Evolutionary conservation across 2,797 vertebrate genomes (phyloP), one percentile per base, ranked within the genome.

Genomic region (Schizothorax lantsangensis): DNA sequence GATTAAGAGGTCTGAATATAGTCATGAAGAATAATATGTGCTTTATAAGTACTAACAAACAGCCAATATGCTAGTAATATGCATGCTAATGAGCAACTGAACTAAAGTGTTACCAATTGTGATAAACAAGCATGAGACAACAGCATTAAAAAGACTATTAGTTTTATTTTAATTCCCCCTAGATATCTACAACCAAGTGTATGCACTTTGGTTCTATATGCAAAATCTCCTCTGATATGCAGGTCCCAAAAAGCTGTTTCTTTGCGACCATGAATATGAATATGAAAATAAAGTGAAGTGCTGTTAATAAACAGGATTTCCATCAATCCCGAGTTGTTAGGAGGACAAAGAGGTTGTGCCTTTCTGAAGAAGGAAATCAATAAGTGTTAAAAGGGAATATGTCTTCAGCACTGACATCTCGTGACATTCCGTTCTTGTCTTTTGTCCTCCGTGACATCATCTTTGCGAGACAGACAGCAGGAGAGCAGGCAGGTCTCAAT

Each of bases 401-500:
- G 92, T 94, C 93, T 93, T 77, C 15, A 49, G 92, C 87, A 88
- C 84, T 90, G 89, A 86, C 78, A 92, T 73, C 87, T 86, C 84
- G 84, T 88, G 85, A 77, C 92, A 91, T 85, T 89, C 89, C 89
- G 92, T 88, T 89, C 88, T 85, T 89, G 91, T 75, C 91, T 91
- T 91, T 91, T 79, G 92, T 90, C 91, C 91, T 92, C 92, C 88
- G 89, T 91, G 93, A 92, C 94, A 95, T 88, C 89, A 92, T 93
- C 86, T 86, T 89, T 26, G 1, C 92, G 92, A 95, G 93, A 92
- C 93, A 89, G 86, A 92, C 93, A 94, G 94, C 94, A 95, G 94
- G 93, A 93, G 93, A 91, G 92, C 92, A 92, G 90, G 89, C 90
- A 89, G 94, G 93, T 94, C 93, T 94, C 92, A 93, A 93, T 92